A percentile compares a stretch with the other conserved stretches of the same genome.
These are phyloP conservation scores for Pseudochirops corinnae DNA, from an alignment of 2,797 vertebrate genomes.

Conservation along the genomic window DNA sequence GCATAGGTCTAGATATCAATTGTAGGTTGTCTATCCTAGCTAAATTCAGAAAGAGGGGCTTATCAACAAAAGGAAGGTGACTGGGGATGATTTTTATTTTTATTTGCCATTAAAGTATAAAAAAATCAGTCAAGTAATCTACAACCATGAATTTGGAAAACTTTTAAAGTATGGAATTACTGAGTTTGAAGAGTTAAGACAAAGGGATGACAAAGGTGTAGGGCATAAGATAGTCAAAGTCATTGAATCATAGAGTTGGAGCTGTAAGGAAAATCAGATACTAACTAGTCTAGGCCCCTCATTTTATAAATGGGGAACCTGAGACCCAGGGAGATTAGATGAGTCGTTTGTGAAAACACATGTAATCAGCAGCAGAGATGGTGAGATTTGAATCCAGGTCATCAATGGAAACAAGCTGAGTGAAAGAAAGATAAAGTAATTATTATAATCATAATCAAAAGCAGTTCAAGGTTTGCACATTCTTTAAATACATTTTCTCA, in stretches of 20 bases:
- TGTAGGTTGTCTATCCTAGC: neutral
- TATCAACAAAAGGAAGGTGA: neutral
- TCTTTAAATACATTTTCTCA: neutral
- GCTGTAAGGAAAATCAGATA: neutral
- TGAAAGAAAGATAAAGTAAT: neutral
- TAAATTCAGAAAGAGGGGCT: neutral
- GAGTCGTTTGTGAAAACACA: neutral
- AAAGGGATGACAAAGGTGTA: neutral
- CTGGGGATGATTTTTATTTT: neutral
- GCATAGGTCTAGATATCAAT: neutral
- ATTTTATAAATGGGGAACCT: neutral
- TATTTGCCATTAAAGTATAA: neutral
- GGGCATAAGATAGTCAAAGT: neutral
- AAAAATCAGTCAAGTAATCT: neutral
- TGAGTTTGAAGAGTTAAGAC: constrained; percentile 16
- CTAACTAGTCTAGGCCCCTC: neutral
- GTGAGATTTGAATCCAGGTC: neutral
- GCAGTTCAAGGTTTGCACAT: neutral
- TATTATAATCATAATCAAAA: neutral
- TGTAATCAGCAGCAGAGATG: neutral
- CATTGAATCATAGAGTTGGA: neutral
- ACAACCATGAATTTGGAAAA: neutral
- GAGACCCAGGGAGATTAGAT: neutral
- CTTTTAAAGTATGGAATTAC: constrained; percentile 8
- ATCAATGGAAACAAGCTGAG: neutral